A percentile compares a stretch with the other conserved stretches of the same genome.
These are phyloP conservation scores for Phodopus roborovskii DNA, from an alignment of 2,113 vertebrate genomes.

Conservation along the genomic window DNA sequence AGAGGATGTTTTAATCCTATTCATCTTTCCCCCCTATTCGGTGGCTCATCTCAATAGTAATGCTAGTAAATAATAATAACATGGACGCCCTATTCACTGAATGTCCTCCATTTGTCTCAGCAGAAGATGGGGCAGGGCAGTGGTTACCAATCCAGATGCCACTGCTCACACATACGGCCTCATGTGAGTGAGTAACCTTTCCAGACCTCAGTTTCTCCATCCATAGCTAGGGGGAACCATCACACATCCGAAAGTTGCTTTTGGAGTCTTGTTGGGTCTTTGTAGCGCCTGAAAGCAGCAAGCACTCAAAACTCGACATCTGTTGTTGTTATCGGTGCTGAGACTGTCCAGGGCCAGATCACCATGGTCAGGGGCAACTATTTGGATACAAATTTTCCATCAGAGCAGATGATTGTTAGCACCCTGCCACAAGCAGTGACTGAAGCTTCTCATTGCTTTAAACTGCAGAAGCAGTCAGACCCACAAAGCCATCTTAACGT, in stretches of 20 bases:
- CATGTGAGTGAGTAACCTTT: background rate
- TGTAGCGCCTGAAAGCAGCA: background rate
- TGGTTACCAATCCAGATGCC: background rate
- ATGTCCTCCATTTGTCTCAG: background rate
- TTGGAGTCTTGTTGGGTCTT: background rate
- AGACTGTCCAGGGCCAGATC: slow-evolving; percentile 45
- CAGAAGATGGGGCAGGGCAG: background rate
- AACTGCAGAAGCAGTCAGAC: slow-evolving; percentile 9
- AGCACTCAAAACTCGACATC: background rate
- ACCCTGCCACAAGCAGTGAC: background rate
- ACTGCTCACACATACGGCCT: background rate
- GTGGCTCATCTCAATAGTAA: slow-evolving; percentile 34
- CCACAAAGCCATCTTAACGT: slow-evolving; percentile 24
- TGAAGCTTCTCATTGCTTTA: background rate
- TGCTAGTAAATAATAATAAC: background rate
- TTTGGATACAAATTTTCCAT: slow-evolving; percentile 44
- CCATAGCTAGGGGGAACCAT: background rate
- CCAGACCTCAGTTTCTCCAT: slow-evolving; percentile 47
- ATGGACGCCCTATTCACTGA: background rate
- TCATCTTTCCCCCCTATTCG: background rate
- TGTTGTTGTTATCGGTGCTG: background rate
- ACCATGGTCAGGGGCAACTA: background rate
- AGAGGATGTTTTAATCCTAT: slow-evolving; percentile 30
- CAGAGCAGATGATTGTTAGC: background rate
- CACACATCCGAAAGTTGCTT: background rate